Evolutionary conservation across 2,113 vertebrate species (phyloP).

Genomic region (Vombatus ursinus): DNA sequence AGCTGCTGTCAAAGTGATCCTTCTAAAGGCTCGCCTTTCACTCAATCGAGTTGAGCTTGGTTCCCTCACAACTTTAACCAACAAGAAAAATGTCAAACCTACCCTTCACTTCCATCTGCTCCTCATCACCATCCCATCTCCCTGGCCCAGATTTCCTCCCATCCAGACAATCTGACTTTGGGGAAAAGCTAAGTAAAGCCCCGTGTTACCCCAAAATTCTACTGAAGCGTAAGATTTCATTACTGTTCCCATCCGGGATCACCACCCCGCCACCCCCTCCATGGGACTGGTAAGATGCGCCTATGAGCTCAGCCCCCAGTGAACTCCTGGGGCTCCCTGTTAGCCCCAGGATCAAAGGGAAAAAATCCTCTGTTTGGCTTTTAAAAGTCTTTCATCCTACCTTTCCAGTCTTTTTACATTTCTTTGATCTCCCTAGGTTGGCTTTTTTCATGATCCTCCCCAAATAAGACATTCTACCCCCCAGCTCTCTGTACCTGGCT

Average conservation of each 20-base stretch:
- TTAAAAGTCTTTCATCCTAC: not conserved
- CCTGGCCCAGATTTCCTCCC: not conserved
- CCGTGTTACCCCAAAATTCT: no score
- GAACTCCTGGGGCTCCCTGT: not conserved
- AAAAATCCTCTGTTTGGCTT: no score
- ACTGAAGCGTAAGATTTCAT: not conserved
- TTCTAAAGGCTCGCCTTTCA: no score
- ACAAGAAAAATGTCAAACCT: no score
- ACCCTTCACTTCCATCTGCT: no score
- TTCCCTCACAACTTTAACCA: no score
- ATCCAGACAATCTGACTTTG: not conserved
- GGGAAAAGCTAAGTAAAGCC: no score
- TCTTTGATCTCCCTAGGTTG: not conserved
- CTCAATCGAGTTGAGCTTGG: no score
- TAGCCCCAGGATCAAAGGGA: not conserved
- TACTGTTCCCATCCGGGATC: not conserved
- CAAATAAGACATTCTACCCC: not conserved
- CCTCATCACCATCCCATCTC: no score
- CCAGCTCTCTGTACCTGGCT: not conserved
- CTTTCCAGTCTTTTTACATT: not conserved
- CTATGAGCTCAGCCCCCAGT: not conserved
- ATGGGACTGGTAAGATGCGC: not conserved
- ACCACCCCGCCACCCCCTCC: no score
- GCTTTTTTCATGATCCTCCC: not conserved
- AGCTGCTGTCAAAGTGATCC: no score